Evolutionary conservation across 1,140 invertebrate species (phyloP).

Genomic region (Cotesia glomerata): DNA sequence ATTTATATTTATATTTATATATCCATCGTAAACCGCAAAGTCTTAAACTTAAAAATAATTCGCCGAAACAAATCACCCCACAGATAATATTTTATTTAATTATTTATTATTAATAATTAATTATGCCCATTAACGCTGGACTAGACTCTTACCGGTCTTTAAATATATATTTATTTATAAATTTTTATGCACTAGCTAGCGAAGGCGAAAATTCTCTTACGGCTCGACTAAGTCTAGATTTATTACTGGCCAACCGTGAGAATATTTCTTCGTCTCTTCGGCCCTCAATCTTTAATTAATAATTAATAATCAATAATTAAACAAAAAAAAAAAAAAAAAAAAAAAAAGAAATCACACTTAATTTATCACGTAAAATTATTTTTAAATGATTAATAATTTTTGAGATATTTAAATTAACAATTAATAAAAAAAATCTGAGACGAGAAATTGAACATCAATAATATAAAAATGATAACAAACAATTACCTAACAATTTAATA

Average conservation of each 20-base stretch:
- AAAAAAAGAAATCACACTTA: not conserved
- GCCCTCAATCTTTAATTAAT: conserved; percentile 32
- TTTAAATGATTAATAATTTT: too few relatives aligned
- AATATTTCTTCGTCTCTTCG: conserved; percentile 31
- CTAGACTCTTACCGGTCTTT: too few relatives aligned
- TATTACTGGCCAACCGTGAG: conserved; percentile 59
- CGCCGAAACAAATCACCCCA: too few relatives aligned
- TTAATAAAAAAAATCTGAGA: conserved; percentile 49
- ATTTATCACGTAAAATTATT: too few relatives aligned
- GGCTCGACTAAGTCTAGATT: conserved; percentile 49
- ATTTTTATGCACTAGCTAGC: too few relatives aligned
- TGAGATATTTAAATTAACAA: conserved; percentile 43
- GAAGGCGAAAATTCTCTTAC: conserved; percentile 35
- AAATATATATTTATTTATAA: too few relatives aligned
- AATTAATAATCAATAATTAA: not conserved
- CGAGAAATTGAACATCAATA: conserved; percentile 44
- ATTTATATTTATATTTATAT: too few relatives aligned
- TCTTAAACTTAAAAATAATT: too few relatives aligned
- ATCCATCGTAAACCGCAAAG: too few relatives aligned
- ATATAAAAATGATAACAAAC: conserved; percentile 54
- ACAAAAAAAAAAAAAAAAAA: conserved; percentile 6
- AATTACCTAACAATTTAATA: conserved; percentile 52
- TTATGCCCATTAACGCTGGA: too few relatives aligned
- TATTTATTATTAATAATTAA: too few relatives aligned
- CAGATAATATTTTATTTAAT: too few relatives aligned